Evolutionary conservation across 2,797 vertebrate genomes (phyloP), one percentile per base, ranked within the genome.

Genomic region (Etheostoma nigrum): DNA sequence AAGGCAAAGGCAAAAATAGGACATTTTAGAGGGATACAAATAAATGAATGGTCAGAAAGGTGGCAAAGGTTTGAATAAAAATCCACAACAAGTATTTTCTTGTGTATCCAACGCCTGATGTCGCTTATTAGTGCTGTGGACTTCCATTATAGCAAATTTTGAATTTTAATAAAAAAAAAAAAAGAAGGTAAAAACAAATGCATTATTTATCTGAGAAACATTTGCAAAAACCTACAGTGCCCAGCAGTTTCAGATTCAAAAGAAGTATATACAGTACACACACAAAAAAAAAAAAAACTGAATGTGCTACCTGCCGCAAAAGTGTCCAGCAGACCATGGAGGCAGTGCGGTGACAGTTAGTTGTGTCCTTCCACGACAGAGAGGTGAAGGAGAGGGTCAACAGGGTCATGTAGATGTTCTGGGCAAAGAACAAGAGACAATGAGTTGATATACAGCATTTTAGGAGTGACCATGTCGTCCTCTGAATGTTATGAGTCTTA

Each of bases 241-340:
- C 55, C 33, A 25, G 49, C 33, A 18, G 49, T 42, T 25, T 25
- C 15, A 9, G 45, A 27, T 23, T 52, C 19, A 49, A 49, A 49
- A 9, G 19, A 49, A 25, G 21, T 25, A 53, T 2, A 2, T 40
- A 55, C 27, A 27, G 10, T 1, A 36, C n/a, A n/a, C 3, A 10
- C 36, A 36, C n/a, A 36, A 36, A 10, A 6, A 7, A 25, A 10
- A 10, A 51, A 40, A 40, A 40, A 11, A 30, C 6, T 42, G 11
- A 7, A 14, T 18, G 30, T 0, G 2, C 33, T 86, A 98, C 98
- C 96, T 98, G 97, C 85, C 96, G 97, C 73, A 99, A 96, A 25
- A 99, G 94, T 0, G 96, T 96, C 98, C 98, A 99, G 93, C 98
- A 99, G 79, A 99, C 95, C 81, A 97, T 92, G 1, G 96, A 95